Conservation (phyloP, 2,888 invertebrate species). For the Nymphalis urticae region DNA sequence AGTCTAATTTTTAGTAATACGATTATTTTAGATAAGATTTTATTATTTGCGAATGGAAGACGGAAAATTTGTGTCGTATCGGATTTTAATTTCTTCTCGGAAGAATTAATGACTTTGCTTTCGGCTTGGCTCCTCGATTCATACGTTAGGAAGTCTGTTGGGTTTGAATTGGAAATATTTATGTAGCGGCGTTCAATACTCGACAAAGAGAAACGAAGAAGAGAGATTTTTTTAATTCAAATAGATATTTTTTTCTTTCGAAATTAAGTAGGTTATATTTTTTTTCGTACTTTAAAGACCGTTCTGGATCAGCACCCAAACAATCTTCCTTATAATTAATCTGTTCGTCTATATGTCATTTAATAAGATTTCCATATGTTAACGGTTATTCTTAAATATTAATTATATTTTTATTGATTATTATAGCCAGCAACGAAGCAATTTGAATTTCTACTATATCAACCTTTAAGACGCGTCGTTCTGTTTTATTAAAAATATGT, state of each 20-base stretch:
- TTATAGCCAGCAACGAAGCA: too few relatives aligned
- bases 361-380: background rate
- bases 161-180: slow-evolving; percentile 50
- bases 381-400: background rate
- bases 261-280: background rate
- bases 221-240: slow-evolving; percentile 10
- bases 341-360: background rate
- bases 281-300: background rate
- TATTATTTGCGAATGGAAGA: slow-evolving; percentile 47
- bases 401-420: background rate
- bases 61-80: slow-evolving; percentile 78
- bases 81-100: slow-evolving; percentile 77
- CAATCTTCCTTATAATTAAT: background rate
- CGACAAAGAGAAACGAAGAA: slow-evolving; percentile 6
- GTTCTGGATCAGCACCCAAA: background rate
- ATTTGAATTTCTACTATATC: too few relatives aligned
- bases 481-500: too few relatives aligned
- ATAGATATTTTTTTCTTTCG: slow-evolving; percentile 4
- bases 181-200: slow-evolving; percentile 29
- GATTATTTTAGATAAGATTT: slow-evolving; percentile 9
- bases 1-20: slow-evolving; percentile 37
- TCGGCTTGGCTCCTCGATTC: slow-evolving; percentile 57
- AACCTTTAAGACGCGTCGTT: too few relatives aligned
- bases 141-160: slow-evolving; percentile 64
- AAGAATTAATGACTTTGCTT: slow-evolving; percentile 77